phyloP scores from a whole-genome alignment of 2,888 invertebrate species.

The Drosophila siamana region DNA sequence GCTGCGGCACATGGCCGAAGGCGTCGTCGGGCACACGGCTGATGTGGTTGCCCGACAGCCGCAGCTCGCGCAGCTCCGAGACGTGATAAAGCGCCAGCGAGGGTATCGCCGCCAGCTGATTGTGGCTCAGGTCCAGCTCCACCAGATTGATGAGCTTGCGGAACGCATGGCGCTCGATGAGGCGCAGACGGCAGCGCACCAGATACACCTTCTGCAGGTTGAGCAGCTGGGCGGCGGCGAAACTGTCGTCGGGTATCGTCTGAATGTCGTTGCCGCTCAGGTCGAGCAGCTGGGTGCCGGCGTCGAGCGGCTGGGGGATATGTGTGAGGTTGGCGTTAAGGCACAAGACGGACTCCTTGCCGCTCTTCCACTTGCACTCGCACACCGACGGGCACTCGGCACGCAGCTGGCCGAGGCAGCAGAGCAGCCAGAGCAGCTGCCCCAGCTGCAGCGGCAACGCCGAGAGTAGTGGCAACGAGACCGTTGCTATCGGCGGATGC shows the following conservation, averaged over 20 bases:
- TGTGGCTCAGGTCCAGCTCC: slow-evolving; percentile 92
- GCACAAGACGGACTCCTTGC: slow-evolving; percentile 94
- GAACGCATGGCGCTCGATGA: slow-evolving; percentile 91
- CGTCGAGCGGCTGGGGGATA: slow-evolving; percentile 91
- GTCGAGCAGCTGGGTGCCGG: slow-evolving; percentile 92
- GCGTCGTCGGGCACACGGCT: slow-evolving; percentile 89
- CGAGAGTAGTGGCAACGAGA: too few species aligned
- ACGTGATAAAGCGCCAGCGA: slow-evolving; percentile 90
- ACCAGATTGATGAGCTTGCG: slow-evolving; percentile 92
- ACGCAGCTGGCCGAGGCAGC: slow-evolving; percentile 81
- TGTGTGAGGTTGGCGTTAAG: slow-evolving; percentile 90
- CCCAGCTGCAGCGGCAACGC: slow-evolving; percentile 59
- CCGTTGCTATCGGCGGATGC: slow-evolving; percentile 70
- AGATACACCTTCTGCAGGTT: slow-evolving; percentile 93
- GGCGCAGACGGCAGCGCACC: slow-evolving; percentile 89
- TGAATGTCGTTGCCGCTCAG: slow-evolving; percentile 90
- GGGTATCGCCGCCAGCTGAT: slow-evolving; percentile 89
- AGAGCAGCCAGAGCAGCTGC: slow-evolving; percentile 78
- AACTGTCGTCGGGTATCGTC: slow-evolving; percentile 90
- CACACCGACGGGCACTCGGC: slow-evolving; percentile 91
- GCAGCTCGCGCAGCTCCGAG: slow-evolving; percentile 90
- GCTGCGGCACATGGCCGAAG: slow-evolving; percentile 88
- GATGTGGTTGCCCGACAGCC: slow-evolving; percentile 91
- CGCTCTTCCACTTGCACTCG: slow-evolving; percentile 95
- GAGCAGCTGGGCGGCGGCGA: slow-evolving; percentile 90